Evolutionary conservation across 2,888 invertebrate genomes (phyloP).

Genomic region (Micoletzkya japonica): DNA sequence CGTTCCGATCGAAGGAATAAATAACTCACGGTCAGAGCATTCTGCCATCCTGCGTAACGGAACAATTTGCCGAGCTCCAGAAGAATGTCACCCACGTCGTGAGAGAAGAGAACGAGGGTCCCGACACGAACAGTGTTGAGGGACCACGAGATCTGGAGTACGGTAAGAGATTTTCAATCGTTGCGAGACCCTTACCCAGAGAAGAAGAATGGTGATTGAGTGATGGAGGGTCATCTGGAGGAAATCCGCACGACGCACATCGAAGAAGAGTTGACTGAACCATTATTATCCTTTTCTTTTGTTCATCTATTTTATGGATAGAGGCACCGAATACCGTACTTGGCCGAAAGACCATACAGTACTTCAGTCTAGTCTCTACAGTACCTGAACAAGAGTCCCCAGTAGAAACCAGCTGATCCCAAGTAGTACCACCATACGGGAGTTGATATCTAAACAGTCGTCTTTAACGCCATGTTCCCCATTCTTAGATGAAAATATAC

Average conservation of each 20-base stretch:
- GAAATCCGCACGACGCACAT: constrained; percentile 77
- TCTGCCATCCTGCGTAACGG: constrained; percentile 75
- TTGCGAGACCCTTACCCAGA: constrained; percentile 73
- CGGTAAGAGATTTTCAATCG: not conserved
- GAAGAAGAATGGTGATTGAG: constrained; percentile 84
- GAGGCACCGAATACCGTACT: not conserved
- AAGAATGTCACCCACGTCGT: constrained; percentile 68
- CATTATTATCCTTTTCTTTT: no score
- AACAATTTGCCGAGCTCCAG: constrained; percentile 63
- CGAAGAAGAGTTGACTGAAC: constrained; percentile 64
- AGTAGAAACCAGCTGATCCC: constrained; percentile 90
- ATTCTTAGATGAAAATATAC: no score
- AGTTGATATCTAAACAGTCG: not conserved
- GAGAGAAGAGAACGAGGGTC: constrained; percentile 75
- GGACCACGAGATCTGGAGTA: constrained; percentile 76
- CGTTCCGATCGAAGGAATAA: no score
- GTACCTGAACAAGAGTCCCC: constrained; percentile 76
- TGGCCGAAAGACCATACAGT: not conserved
- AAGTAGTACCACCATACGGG: constrained; percentile 77
- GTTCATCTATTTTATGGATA: no score
- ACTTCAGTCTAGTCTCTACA: not conserved
- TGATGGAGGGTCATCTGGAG: constrained; percentile 76
- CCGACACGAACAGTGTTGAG: constrained; percentile 89
- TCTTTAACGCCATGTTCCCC: no score
- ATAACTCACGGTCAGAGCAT: constrained; percentile 79